These are phyloP conservation scores for Drosophila histrio DNA, from an alignment of 2,888 invertebrate genomes.

Conservation along the genomic window DNA sequence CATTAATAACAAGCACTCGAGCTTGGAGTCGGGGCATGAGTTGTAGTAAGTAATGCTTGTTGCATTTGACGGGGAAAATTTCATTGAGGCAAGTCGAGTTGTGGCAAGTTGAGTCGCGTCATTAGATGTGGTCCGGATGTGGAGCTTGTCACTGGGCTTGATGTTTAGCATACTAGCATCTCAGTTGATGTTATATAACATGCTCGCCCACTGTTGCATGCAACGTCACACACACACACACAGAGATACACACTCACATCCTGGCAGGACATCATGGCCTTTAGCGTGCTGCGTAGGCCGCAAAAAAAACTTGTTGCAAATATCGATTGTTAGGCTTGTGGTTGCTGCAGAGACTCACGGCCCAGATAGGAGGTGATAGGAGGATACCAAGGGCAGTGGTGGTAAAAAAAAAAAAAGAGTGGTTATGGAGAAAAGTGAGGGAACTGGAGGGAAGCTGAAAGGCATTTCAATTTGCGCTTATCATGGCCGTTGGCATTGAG, in stretches of 20 bases:
- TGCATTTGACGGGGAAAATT: constrained; percentile 50
- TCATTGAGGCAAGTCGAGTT: constrained; percentile 7
- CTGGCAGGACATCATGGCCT: constrained; percentile 29
- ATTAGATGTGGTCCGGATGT: background rate
- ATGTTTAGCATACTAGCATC: constrained; percentile 19
- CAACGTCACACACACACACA: constrained; percentile 10
- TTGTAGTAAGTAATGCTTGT: constrained; percentile 49
- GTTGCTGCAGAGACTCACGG: constrained; percentile 1
- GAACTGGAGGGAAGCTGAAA: background rate
- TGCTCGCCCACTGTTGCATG: constrained; percentile 24
- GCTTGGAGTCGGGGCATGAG: background rate
- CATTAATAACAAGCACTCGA: constrained; percentile 22
- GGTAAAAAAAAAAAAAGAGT: background rate
- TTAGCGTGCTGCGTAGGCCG: constrained; percentile 43
- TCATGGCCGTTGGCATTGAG: constrained; percentile 46
- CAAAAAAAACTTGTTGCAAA: constrained; percentile 78
- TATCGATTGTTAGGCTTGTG: constrained; percentile 70
- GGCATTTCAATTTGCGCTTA: constrained; percentile 50
- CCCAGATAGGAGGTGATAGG: background rate
- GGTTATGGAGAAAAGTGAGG: background rate
- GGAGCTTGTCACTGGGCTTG: background rate
- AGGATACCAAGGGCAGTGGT: background rate
- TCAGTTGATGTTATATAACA: constrained; percentile 41
- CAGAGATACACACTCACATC: background rate
- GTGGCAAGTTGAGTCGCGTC: background rate